Conservation (phyloP, 2,797 vertebrate species). For the Pristis pectinata region DNA sequence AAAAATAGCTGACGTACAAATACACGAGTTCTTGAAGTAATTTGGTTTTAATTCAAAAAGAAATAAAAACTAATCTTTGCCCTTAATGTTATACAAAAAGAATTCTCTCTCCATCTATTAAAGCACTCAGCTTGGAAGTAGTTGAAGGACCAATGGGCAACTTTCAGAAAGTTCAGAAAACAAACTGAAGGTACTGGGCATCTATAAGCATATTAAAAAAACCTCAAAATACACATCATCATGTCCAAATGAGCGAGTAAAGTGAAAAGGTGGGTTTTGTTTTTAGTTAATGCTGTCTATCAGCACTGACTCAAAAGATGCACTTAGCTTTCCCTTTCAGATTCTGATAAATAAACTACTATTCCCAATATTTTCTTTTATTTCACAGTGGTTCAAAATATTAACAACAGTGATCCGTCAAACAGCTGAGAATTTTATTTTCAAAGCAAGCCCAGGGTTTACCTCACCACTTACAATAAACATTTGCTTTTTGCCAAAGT, state of each 20-base stretch:
- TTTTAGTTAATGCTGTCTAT: neutral
- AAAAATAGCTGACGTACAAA: too few species aligned
- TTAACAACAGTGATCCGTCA: neutral
- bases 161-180: neutral
- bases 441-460: neutral
- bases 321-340: neutral
- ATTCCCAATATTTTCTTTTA: neutral
- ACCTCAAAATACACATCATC: neutral
- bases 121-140: neutral
- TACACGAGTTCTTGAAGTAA: too few species aligned
- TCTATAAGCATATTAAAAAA: neutral
- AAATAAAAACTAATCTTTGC: neutral
- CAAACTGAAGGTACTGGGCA: neutral
- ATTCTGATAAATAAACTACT: neutral
- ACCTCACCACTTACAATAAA: neutral
- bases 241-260: neutral
- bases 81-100: too few species aligned
- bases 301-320: neutral
- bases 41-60: neutral
- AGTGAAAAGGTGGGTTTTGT: neutral
- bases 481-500: neutral
- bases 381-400: neutral
- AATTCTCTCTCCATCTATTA: neutral
- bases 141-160: neutral
- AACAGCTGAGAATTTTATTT: neutral